Conservation (phyloP, 2,113 vertebrate genomes). For the Baryphthengus martii region DNA sequence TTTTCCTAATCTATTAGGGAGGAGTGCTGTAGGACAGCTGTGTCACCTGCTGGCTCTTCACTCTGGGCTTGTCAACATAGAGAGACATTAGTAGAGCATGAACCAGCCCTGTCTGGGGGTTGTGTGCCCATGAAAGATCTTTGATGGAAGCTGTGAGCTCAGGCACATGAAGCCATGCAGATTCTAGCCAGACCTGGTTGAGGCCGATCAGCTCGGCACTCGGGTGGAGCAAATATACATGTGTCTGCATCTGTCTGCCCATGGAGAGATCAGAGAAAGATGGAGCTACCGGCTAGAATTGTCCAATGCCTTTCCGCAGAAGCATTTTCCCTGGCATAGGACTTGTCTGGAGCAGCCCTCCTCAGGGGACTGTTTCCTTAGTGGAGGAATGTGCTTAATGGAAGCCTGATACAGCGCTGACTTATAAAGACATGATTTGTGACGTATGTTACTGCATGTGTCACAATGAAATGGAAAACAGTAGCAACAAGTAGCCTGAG, state of each 20-base stretch:
- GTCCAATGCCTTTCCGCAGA: not conserved
- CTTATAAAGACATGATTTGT: not conserved
- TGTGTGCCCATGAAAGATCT: not conserved
- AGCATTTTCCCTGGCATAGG: not conserved
- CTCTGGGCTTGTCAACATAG: not conserved
- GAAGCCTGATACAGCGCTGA: not conserved
- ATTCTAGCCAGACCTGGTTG: not conserved
- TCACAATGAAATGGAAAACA: not conserved
- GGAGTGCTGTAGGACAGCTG: not conserved
- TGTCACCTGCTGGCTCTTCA: not conserved
- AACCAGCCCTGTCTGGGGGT: not conserved
- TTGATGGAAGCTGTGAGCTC: not conserved
- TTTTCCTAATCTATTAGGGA: not conserved
- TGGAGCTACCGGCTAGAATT: not conserved
- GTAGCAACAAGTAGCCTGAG: not conserved
- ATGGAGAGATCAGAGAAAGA: not conserved
- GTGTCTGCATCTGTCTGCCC: accelerated
- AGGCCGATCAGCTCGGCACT: not conserved
- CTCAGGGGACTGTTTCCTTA: not conserved
- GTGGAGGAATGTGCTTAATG: not conserved
- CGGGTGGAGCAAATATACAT: not conserved
- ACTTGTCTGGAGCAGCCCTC: not conserved
- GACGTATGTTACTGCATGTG: not conserved
- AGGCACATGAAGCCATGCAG: not conserved
- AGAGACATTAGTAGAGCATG: not conserved